phyloP scores from a whole-genome alignment of 2,888 invertebrate species.

The Trachelus iudaicus region DNA sequence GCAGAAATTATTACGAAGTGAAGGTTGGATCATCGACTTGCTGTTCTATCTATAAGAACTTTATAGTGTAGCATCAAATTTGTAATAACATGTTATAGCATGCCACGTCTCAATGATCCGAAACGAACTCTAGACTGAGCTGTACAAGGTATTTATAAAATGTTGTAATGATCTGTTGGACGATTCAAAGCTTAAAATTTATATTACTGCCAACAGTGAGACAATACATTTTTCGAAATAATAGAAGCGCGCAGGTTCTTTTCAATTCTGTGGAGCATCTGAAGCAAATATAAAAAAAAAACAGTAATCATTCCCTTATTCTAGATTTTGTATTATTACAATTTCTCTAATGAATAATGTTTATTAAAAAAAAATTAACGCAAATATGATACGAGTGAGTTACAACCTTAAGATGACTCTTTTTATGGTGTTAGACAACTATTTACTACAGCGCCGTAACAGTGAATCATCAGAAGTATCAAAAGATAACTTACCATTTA shows the following conservation, averaged over 20 bases:
- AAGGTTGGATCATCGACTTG: conserved; percentile 89
- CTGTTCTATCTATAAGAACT: conserved; percentile 85
- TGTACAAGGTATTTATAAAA: conserved; percentile 77
- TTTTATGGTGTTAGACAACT: no score
- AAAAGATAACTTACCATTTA: not conserved
- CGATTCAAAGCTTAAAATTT: no score
- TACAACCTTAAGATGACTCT: no score
- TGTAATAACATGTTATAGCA: conserved; percentile 79
- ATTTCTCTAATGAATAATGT: no score
- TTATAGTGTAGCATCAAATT: conserved; percentile 88
- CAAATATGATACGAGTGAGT: no score
- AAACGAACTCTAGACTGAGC: conserved; percentile 89
- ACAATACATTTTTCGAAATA: conserved; percentile 89
- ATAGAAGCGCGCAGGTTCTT: conserved; percentile 95
- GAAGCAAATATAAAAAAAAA: conserved; percentile 75
- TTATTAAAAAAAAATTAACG: no score
- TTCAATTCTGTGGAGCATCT: conserved; percentile 95
- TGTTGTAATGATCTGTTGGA: no score
- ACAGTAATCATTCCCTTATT: no score
- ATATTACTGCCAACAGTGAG: conserved; percentile 71
- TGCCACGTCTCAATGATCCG: conserved; percentile 85
- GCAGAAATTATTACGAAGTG: conserved; percentile 84
- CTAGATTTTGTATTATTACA: no score
- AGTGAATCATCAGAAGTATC: no score
- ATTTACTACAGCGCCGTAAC: no score